These are phyloP conservation scores for Dusona sp. DNA, from an alignment of 2,888 invertebrate genomes.

Conservation along the genomic window DNA sequence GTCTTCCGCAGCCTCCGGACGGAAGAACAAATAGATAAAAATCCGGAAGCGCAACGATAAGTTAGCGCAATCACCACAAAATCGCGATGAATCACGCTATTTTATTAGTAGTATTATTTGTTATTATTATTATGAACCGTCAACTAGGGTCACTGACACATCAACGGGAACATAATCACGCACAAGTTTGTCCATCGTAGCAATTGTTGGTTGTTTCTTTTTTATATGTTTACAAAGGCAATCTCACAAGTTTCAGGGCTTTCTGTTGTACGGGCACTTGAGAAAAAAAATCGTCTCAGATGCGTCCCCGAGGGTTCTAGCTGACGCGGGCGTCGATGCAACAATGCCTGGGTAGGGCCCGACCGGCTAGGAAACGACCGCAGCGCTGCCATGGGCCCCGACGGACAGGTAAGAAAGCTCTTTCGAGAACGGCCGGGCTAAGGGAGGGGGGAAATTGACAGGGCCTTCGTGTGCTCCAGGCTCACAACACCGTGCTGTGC, in stretches of 20 bases:
- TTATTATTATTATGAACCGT: conserved; percentile 38
- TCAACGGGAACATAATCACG: conserved; percentile 47
- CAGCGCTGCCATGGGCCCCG: conserved; percentile 78
- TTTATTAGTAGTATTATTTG: conserved; percentile 3
- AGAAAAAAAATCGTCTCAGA: conserved; percentile 64
- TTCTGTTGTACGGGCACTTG: conserved; percentile 31
- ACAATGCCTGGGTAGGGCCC: conserved; percentile 82
- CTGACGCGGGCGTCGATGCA: conserved; percentile 82
- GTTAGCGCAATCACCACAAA: conserved; percentile 20
- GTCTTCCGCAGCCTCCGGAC: conserved; percentile 4
- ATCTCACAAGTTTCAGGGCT: neutral
- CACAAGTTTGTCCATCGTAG: conserved; percentile 58
- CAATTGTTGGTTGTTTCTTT: conserved; percentile 8
- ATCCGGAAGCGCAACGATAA: conserved; percentile 56
- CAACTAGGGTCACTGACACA: conserved; percentile 57
- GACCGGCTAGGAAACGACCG: conserved; percentile 76
- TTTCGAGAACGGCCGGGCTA: conserved; percentile 5
- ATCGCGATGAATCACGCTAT: conserved; percentile 31
- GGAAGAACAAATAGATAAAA: conserved; percentile 7
- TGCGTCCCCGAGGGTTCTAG: conserved; percentile 74
- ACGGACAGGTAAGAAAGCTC: conserved; percentile 78
- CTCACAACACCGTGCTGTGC: conserved; percentile 27
- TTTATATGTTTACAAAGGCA: neutral
- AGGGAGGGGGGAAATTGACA: conserved; percentile 29
- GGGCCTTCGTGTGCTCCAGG: conserved; percentile 29